These are phyloP conservation scores for Metellina segmentata DNA, from an alignment of 2,888 invertebrate species.

Conservation along the genomic window DNA sequence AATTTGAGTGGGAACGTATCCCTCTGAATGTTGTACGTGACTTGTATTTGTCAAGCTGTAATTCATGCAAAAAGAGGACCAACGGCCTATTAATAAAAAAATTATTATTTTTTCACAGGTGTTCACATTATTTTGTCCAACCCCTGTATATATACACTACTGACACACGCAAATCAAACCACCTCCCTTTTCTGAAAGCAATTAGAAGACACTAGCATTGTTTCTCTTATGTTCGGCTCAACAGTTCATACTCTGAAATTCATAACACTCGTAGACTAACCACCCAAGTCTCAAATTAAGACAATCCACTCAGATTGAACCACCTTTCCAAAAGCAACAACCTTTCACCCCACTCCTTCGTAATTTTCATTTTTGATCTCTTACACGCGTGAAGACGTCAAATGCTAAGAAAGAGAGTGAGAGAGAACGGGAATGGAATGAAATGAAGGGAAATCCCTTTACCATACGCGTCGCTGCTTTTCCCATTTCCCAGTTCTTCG, in stretches of 20 bases:
- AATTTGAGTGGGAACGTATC: too few species aligned
- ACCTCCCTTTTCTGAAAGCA: background rate
- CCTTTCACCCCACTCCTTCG: background rate
- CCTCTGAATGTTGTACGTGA: too few species aligned
- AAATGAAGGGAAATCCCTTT: conserved; percentile 45
- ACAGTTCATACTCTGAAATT: conserved; percentile 6
- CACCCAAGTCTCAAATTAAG: conserved; percentile 21
- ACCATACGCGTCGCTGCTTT: conserved; percentile 43
- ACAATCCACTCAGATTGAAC: conserved; percentile 15
- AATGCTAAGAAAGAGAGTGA: too few species aligned
- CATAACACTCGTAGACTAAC: background rate
- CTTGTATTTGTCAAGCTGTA: too few species aligned
- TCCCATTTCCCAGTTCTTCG: conserved; percentile 20
- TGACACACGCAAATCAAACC: background rate
- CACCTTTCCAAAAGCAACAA: background rate
- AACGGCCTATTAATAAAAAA: too few species aligned
- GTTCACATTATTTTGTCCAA: too few species aligned
- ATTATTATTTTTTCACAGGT: too few species aligned
- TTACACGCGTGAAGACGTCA: conserved; percentile 32
- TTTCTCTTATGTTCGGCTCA: background rate
- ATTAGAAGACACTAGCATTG: background rate
- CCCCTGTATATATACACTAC: too few species aligned
- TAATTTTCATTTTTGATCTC: conserved; percentile 26
- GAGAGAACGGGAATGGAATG: conserved; percentile 44
- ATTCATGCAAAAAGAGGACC: too few species aligned